Conservation (phyloP, 2,888 invertebrate genomes). For the Dryomyza anilis region DNA sequence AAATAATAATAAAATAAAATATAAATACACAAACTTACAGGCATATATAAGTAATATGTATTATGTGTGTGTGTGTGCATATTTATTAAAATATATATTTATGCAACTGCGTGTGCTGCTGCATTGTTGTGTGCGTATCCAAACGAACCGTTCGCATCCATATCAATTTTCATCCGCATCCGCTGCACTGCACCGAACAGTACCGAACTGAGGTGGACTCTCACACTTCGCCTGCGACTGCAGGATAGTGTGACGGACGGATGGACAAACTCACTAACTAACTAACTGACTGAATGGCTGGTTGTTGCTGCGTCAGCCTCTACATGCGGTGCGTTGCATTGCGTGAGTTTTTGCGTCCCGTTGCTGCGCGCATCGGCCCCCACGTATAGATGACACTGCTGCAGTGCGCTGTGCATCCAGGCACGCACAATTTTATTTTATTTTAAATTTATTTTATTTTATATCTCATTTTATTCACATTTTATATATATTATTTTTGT, state of each 20-base stretch:
- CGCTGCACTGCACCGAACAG: not conserved
- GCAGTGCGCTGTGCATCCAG: conserved; percentile 2
- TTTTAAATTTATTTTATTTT: conserved; percentile 24
- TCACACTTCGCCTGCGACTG: no score
- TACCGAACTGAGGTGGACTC: no score
- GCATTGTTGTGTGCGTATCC: conserved; percentile 6
- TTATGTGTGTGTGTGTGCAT: no score
- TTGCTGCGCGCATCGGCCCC: not conserved
- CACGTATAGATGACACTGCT: not conserved
- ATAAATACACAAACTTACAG: not conserved
- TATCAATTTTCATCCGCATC: conserved; percentile 29
- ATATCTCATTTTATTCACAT: no score
- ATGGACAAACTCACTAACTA: not conserved
- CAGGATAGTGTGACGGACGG: no score
- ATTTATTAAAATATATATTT: no score
- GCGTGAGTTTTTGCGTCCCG: not conserved
- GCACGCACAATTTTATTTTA: conserved; percentile 29
- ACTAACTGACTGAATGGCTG: not conserved
- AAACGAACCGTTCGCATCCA: conserved; percentile 21
- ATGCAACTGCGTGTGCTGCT: not conserved
- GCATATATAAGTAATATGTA: no score
- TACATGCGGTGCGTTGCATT: not conserved
- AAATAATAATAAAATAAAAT: conserved; percentile 26
- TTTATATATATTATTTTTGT: conserved; percentile 1
- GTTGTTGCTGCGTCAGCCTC: not conserved